A percentile compares a stretch with the other conserved stretches of the same genome.
These are phyloP conservation scores for Emydocephalus ijimae DNA, from an alignment of 2,113 vertebrate species.

Conservation along the genomic window DNA sequence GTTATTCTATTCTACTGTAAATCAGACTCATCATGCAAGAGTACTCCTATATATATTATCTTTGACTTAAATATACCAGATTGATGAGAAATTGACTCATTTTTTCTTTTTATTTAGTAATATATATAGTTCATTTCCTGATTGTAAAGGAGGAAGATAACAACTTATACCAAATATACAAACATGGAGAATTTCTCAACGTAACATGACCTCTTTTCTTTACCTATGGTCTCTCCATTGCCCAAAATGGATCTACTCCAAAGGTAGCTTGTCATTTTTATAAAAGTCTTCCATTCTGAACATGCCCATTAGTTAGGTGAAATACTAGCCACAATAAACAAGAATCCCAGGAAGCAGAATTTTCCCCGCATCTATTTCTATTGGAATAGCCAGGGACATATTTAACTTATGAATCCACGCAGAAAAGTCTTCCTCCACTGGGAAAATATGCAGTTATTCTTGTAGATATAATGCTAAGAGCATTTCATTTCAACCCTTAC, in stretches of 20 bases:
- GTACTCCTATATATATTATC: neutral
- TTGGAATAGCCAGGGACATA: neutral
- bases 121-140: neutral
- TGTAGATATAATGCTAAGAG: neutral
- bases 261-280: neutral
- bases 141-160: neutral
- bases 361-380: neutral
- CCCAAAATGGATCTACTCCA: neutral
- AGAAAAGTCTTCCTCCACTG: neutral
- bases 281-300: neutral
- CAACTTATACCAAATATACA: neutral
- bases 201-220: neutral
- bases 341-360: neutral
- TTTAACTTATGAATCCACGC: neutral
- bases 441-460: neutral
- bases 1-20: neutral
- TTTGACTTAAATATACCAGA: neutral
- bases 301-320: neutral
- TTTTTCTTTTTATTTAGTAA: neutral
- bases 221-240: too few relatives aligned
- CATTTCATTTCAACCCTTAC: neutral
- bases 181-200: neutral
- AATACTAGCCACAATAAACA: neutral
- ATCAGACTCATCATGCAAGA: neutral
- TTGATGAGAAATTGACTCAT: neutral